Evolutionary conservation across 2,888 invertebrate species (phyloP).

Genomic region (Sicus ferrugineus): DNA sequence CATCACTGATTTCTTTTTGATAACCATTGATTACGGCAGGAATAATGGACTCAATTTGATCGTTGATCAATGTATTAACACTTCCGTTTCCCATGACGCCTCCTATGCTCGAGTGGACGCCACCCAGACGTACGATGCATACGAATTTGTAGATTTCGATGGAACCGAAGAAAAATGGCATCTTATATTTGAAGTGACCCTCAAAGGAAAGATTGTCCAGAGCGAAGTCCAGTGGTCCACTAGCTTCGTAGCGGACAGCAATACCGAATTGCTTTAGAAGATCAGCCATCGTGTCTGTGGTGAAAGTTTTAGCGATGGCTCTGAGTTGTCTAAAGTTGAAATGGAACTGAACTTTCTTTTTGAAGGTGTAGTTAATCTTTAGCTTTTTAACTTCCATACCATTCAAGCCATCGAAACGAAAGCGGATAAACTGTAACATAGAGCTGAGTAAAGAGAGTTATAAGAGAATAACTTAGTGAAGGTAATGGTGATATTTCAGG

Average conservation of each 20-base stretch:
- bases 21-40: constrained; percentile 50
- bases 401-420: constrained; percentile 59
- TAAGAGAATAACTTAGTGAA: neutral
- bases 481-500: neutral
- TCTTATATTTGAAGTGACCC: constrained; percentile 58
- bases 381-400: constrained; percentile 52
- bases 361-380: constrained; percentile 53
- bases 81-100: constrained; percentile 56
- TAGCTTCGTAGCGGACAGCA: constrained; percentile 52
- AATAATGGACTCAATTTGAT: constrained; percentile 50
- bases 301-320: constrained; percentile 47
- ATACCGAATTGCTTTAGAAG: constrained; percentile 50
- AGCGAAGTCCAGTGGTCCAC: constrained; percentile 51
- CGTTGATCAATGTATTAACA: constrained; percentile 51
- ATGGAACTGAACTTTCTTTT: constrained; percentile 53
- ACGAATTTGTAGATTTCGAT: constrained; percentile 57
- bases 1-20: constrained; percentile 50
- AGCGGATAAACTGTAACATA: constrained; percentile 50
- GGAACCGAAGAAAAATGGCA: constrained; percentile 56
- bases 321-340: constrained; percentile 49
- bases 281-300: constrained; percentile 51
- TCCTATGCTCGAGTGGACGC: constrained; percentile 53
- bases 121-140: constrained; percentile 48
- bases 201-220: constrained; percentile 52
- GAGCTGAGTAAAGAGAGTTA: constrained; percentile 39